Base-by-base conservation (phyloP, 2,113 vertebrate species). In the Prietella phreatophila region DNA sequence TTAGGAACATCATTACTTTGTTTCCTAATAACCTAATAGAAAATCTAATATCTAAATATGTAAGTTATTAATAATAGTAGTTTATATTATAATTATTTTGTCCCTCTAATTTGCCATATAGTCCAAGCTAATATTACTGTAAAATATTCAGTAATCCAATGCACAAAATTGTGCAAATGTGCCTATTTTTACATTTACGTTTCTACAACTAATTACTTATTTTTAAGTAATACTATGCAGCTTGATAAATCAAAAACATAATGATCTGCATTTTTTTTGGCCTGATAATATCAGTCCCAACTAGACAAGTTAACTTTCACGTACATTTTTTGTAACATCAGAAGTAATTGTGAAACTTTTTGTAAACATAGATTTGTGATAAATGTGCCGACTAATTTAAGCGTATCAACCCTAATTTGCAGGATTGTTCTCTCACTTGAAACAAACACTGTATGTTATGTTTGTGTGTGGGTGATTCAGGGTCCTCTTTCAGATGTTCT, bases 401-500 rank as follows among this genome's bases (percentile, higher is more conserved):
- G 56, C 55, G 56, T 83, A 63, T 65, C 42, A 20, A 83, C 56
- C 69, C 86, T 75, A 65, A 36, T 63, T 76, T 76, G 86, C 56
- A 88, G 58, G 56, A 84, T 78, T 73, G 56, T 84, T 82, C 82
- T 84, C 47, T 88, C 47, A 78, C 69, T 76, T 75, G 67, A 63
- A 69, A 30, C 67, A 84, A 76, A 20, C 67, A 88, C 82, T 69
- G 82, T 88, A 85, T 86, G 33, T 91, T 84, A 36, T 58, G 92
- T 95, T 89, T 93, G 92, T 92, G 93, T 92, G 89, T 90, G 91
- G 88, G 93, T 94, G 92, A 94, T 93, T 92, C 89, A 92, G 90
- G 90, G 93, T 93, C 90, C 93, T 92, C 92, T 89, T 88, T 84
- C 47, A 90, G 83, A 91, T 91, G 92, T 94, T 94, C 50, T 88